Percentiles rank a stretch among this genome's conserved stretches.
Conservation (phyloP, 2,888 invertebrate genomes). For the Acrocera orbiculus region DNA sequence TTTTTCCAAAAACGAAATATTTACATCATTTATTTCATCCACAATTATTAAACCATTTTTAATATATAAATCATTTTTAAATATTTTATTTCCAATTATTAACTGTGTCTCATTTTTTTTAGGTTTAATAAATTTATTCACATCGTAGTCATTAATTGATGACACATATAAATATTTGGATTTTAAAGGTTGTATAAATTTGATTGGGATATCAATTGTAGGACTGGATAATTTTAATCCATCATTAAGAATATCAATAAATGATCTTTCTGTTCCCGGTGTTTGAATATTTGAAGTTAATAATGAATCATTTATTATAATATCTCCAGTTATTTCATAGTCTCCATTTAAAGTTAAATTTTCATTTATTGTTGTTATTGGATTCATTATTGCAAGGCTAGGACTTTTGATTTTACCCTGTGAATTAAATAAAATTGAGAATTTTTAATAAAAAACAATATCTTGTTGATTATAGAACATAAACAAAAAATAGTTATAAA, state of each 20-base stretch:
- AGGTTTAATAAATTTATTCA: slow-evolving; percentile 29
- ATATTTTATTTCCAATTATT: slow-evolving; percentile 34
- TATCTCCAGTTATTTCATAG: slow-evolving; percentile 32
- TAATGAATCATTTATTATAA: slow-evolving; percentile 30
- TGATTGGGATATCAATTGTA: slow-evolving; percentile 16
- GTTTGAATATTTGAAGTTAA: slow-evolving; percentile 18
- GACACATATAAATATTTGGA: slow-evolving; percentile 28
- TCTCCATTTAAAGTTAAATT: slow-evolving; percentile 30
- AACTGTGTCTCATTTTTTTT: slow-evolving; percentile 27
- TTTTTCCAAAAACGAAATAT: slow-evolving; percentile 29
- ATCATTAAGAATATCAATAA: too few relatives aligned
- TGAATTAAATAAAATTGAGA: slow-evolving; percentile 1
- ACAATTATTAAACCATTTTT: slow-evolving; percentile 27
- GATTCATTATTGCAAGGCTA: slow-evolving; percentile 29
- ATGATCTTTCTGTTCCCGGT: background rate
- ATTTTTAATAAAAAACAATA: too few relatives aligned
- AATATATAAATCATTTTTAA: slow-evolving; percentile 30
- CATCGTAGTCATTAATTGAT: slow-evolving; percentile 31
- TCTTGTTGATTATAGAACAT: too few relatives aligned
- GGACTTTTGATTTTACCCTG: slow-evolving; percentile 33
- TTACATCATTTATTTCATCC: slow-evolving; percentile 31
- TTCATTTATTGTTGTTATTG: slow-evolving; percentile 30
- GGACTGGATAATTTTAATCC: too few relatives aligned
- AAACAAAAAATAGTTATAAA: too few relatives aligned
- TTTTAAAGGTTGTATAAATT: slow-evolving; percentile 17